Conservation (phyloP, 2,888 invertebrate genomes). For the Caenorhabditis sp. region DNA sequence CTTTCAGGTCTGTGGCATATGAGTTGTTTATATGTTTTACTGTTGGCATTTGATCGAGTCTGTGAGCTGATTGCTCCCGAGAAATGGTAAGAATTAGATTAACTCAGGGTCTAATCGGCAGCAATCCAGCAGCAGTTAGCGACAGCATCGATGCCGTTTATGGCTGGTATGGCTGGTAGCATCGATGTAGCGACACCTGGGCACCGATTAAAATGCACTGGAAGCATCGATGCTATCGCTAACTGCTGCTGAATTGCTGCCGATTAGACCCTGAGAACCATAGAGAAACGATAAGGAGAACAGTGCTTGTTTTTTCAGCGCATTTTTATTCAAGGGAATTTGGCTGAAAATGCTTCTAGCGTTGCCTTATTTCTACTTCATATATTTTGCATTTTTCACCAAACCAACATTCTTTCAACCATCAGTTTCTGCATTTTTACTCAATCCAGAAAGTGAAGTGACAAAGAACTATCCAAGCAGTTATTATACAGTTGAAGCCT, state of each 20-base stretch:
- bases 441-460: conserved; percentile 37
- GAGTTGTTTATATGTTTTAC: conserved; percentile 39
- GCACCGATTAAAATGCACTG: no score
- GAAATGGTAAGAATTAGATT: conserved; percentile 5
- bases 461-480: conserved; percentile 28
- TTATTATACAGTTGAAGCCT: conserved; percentile 35
- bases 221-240: no score
- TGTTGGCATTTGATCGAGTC: conserved; percentile 39
- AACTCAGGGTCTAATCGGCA: no score
- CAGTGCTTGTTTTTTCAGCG: neutral
- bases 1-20: conserved; percentile 43
- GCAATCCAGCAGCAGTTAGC: no score
- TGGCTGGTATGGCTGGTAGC: no score
- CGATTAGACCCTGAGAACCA: no score
- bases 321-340: conserved; percentile 15
- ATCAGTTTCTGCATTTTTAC: conserved; percentile 31
- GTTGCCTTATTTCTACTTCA: conserved; percentile 37
- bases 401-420: conserved; percentile 44
- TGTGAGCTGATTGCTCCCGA: conserved; percentile 28
- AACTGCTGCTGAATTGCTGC: no score
- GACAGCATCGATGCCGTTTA: no score
- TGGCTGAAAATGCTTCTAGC: conserved; percentile 14
- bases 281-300: no score
- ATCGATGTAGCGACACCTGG: no score
- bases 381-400: conserved; percentile 43